Evolutionary conservation across 2,888 invertebrate species (phyloP).

Genomic region (Galeruca laticollis): DNA sequence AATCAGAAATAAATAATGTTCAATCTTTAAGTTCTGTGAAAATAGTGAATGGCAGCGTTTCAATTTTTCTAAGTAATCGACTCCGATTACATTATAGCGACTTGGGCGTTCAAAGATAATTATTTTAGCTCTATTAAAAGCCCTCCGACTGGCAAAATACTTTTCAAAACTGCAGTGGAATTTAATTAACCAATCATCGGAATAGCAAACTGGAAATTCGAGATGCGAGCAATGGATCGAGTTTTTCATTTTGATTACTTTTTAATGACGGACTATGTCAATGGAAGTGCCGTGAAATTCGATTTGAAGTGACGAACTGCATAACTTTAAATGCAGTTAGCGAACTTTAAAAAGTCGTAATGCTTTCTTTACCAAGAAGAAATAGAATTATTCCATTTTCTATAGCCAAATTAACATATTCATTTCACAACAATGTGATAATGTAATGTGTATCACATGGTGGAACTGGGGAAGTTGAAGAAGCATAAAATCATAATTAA

Average conservation of each 20-base stretch:
- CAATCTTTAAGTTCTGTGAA: no score
- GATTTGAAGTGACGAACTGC: neutral
- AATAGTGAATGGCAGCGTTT: no score
- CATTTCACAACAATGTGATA: no score
- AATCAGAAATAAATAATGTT: no score
- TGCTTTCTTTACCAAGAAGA: no score
- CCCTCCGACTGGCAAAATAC: neutral
- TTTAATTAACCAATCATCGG: conserved; percentile 4
- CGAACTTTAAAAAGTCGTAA: neutral
- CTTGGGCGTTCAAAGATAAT: neutral
- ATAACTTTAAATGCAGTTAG: neutral
- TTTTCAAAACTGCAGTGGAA: neutral
- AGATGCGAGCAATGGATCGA: neutral
- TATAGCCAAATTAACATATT: neutral
- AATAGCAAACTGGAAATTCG: neutral
- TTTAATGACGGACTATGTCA: conserved; percentile 4
- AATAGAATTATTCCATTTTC: neutral
- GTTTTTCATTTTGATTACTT: conserved; percentile 6
- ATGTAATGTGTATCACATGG: no score
- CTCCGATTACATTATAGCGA: neutral
- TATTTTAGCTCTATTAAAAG: neutral
- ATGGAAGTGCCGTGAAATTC: neutral
- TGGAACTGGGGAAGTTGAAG: no score
- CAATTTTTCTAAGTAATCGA: neutral
- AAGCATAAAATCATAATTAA: no score